Evolutionary conservation across 2,797 vertebrate species (phyloP).

Genomic region (Pangasius mekongensis): DNA sequence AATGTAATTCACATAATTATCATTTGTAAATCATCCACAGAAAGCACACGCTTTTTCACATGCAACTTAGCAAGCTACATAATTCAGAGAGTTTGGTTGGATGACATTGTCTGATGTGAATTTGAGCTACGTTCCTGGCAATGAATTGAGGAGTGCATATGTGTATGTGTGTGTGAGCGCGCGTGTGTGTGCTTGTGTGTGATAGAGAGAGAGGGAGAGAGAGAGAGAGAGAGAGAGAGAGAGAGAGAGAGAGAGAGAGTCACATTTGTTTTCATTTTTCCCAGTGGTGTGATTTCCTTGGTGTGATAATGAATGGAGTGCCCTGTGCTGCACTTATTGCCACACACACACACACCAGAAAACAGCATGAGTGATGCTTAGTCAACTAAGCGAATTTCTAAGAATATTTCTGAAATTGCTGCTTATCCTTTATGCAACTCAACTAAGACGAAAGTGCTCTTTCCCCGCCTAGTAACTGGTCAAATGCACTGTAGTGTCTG

Average conservation of each 20-base stretch:
- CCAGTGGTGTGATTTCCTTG: conserved; percentile 53
- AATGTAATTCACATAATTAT: background rate
- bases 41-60: background rate
- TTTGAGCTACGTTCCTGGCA: background rate
- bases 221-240: conserved; percentile 57
- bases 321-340: conserved; percentile 25
- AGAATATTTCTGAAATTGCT: background rate
- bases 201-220: conserved; percentile 24
- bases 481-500: background rate
- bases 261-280: conserved; percentile 75
- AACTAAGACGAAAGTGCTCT: background rate
- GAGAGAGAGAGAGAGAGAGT: conserved; percentile 58
- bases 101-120: background rate
- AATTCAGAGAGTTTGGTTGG: background rate
- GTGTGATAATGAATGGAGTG: conserved; percentile 50
- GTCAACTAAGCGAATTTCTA: background rate
- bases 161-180: background rate
- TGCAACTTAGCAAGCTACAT: background rate
- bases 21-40: background rate
- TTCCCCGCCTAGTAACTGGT: background rate
- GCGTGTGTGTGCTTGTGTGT: background rate
- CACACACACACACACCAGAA: background rate
- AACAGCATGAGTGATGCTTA: background rate
- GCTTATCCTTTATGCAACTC: background rate
- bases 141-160: background rate